Evolutionary conservation across 2,888 invertebrate species (phyloP), one percentile per base, ranked within the genome.

Genomic region (Papilio gigon): DNA sequence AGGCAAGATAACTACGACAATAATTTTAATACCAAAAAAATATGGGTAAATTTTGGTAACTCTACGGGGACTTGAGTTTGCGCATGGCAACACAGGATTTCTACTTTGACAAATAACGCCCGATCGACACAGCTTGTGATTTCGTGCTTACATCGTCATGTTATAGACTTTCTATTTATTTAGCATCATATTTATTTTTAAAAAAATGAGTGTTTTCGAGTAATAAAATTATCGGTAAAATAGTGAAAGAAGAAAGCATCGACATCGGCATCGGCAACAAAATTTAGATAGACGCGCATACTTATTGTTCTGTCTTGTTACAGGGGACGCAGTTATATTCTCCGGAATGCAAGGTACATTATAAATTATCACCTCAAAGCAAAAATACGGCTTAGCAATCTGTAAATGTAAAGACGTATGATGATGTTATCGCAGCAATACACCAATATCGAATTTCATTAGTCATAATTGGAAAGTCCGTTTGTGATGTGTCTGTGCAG

Each of bases 241-340:
- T 25, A 2, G 42, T 42, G 17, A 17, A 17, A 17, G 17, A 17
- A 42, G n/a, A 42, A 8, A 8, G 17, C 4, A 8, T 42, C 6
- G 5, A 17, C 17, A 17, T 6, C n/a, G 33, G 11, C 37, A 12
- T 3, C 50, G 56, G n/a, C 30, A 27, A 14, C n/a, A 8, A 5
- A 22, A 14, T n/a, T 8, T 14, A 42, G 40, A 27, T n/a, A 42
- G 42, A 58, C 20, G 9, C 4, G 1, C 22, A 22, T 4, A 22
- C 22, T 22, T 22, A 47, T 25, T 35, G 71, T 73, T 62, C 68
- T 77, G 78, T 79, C 80, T 86, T 87, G 86, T 92, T 88, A 67
- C 93, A 94, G 88, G 93, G 94, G 94, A 94, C 92, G 92, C 93
- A 67, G 93, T 94, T 70, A 86, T 93, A 77, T 94, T 94, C 82